phyloP scores from a whole-genome alignment of 2,113 vertebrate species.

The Myocastor coypus region DNA sequence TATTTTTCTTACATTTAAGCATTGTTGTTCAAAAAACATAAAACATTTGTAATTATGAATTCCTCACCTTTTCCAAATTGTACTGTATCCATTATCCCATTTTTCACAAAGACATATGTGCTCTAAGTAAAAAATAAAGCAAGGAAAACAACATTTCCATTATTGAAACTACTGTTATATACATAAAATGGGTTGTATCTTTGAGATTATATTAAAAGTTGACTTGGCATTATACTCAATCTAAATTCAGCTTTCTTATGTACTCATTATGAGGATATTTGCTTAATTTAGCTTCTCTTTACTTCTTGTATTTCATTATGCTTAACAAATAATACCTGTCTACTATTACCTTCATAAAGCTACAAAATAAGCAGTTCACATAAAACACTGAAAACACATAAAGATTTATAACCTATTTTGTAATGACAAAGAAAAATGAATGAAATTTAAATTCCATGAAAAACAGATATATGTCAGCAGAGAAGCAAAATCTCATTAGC shows the following conservation, averaged over 20 bases:
- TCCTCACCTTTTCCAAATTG: constrained; percentile 91
- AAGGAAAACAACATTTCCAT: not conserved
- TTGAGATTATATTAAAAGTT: constrained; percentile 44
- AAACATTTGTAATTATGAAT: constrained; percentile 50
- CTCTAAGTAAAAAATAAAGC: constrained; percentile 82
- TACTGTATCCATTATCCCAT: constrained; percentile 87
- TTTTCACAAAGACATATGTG: constrained; percentile 89
- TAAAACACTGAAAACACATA: constrained; percentile 44
- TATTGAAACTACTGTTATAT: constrained; percentile 55
- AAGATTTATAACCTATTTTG: constrained; percentile 58
- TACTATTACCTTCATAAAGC: constrained; percentile 27
- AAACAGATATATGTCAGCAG: not conserved
- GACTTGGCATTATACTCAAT: not conserved
- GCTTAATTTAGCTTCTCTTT: constrained; percentile 15
- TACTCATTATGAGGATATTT: constrained; percentile 11
- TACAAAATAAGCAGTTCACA: constrained; percentile 44
- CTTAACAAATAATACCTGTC: constrained; percentile 54
- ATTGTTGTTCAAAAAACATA: constrained; percentile 51
- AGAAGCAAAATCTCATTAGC: constrained; percentile 46
- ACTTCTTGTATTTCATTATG: constrained; percentile 43
- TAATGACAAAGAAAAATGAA: constrained; percentile 52
- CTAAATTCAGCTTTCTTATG: not conserved
- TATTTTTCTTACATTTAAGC: constrained; percentile 54
- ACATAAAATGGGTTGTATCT: not conserved
- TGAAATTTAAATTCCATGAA: constrained; percentile 37